Percentiles rank a stretch among this genome's conserved stretches.
These are phyloP conservation scores for Melanotaenia duboulayi DNA, from an alignment of 2,113 vertebrate genomes.

Conservation along the genomic window DNA sequence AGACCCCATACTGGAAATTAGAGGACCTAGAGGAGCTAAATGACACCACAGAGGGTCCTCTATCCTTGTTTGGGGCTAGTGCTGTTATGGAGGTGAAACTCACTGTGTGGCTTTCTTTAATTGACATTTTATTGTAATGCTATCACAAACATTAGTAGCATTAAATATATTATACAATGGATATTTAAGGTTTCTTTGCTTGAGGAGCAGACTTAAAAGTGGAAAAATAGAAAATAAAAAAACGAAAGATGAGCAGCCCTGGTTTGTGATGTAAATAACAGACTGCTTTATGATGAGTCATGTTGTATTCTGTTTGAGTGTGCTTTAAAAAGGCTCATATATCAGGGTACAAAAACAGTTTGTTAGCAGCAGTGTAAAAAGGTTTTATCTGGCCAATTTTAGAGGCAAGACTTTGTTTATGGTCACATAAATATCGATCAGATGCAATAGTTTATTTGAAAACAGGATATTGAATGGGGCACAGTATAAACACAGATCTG, in stretches of 20 bases:
- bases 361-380: slow-evolving; percentile 13
- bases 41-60: neutral
- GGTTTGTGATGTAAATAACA: neutral
- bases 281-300: slow-evolving; percentile 14
- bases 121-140: neutral
- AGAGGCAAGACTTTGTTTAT: slow-evolving; percentile 20
- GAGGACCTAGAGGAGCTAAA: neutral
- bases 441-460: slow-evolving; percentile 20
- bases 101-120: neutral
- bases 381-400: slow-evolving; percentile 11
- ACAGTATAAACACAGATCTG: slow-evolving; percentile 27
- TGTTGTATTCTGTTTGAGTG: slow-evolving; percentile 6
- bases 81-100: neutral
- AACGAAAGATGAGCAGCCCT: neutral
- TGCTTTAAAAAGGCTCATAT: slow-evolving; percentile 9
- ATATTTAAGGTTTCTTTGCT: neutral
- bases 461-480: slow-evolving; percentile 22
- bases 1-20: neutral
- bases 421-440: slow-evolving; percentile 31
- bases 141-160: neutral
- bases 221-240: neutral
- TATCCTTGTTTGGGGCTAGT: neutral
- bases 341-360: neutral
- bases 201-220: neutral
- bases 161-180: neutral